Conservation (phyloP, 2,113 vertebrate genomes). For the Bettongia penicillata region DNA sequence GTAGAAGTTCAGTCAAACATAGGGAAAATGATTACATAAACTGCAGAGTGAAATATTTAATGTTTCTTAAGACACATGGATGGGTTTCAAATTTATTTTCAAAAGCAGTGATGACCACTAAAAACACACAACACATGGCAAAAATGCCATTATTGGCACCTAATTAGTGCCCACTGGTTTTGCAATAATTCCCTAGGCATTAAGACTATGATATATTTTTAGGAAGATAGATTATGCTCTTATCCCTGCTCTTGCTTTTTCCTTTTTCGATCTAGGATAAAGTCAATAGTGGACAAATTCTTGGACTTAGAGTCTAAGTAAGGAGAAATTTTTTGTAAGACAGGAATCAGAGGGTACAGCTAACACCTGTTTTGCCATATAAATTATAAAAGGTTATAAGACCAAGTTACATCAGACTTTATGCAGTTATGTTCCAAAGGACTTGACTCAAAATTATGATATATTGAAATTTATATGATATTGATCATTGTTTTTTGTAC, state of each 20-base stretch:
- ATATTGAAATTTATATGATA: neutral
- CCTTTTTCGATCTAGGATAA: neutral
- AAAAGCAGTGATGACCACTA: neutral
- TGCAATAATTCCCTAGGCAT: neutral
- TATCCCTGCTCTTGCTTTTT: neutral
- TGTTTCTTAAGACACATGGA: neutral
- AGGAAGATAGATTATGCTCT: neutral
- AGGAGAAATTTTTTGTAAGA: neutral
- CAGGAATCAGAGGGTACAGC: neutral
- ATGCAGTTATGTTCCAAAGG: neutral
- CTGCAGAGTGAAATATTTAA: neutral
- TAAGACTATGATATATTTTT: neutral
- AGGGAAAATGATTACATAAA: neutral
- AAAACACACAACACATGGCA: fast-evolving
- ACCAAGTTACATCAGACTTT: neutral
- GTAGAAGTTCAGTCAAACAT: neutral
- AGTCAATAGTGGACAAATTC: neutral
- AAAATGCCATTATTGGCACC: neutral
- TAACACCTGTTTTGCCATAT: neutral
- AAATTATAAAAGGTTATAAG: neutral
- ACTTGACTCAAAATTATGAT: neutral
- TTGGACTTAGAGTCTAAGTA: neutral
- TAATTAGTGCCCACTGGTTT: neutral
- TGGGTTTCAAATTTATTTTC: neutral
- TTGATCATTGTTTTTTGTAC: neutral